Conservation (phyloP, 2,797 vertebrate genomes). For the Coracias cyanogaster region DNA sequence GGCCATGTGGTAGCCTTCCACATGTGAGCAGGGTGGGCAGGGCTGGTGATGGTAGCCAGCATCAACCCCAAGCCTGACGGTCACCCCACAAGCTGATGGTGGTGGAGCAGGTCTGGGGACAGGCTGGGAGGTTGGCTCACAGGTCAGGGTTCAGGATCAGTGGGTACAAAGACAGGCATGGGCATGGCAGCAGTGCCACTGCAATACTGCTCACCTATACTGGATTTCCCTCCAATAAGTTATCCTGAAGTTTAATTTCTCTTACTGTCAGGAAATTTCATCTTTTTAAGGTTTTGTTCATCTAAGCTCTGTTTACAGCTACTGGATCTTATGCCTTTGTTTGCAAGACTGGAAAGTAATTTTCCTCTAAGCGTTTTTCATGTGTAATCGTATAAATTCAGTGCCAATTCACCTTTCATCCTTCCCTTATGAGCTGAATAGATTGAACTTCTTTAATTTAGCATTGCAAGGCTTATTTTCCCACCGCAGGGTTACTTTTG, state of each 20-base stretch:
- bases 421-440: neutral
- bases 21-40: neutral
- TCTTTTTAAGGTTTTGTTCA: neutral
- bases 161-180: neutral
- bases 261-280: neutral
- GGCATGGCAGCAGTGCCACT: neutral
- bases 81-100: neutral
- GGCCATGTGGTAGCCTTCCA: neutral
- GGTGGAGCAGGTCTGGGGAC: neutral
- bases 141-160: neutral
- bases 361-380: neutral
- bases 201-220: rapidly evolving
- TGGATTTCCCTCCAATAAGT: neutral
- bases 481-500: neutral
- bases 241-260: neutral
- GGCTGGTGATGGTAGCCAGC: neutral
- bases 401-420: slow-evolving; percentile 25
- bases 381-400: neutral
- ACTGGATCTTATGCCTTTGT: neutral
- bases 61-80: rapidly evolving
- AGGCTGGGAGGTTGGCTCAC: neutral
- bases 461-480: neutral
- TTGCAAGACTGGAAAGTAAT: slow-evolving; percentile 11
- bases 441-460: slow-evolving; percentile 14
- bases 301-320: neutral